A percentile compares a stretch with the other conserved stretches of the same genome.
These are phyloP conservation scores for Agrochola lychnidis DNA, from an alignment of 2,888 invertebrate species.

Conservation along the genomic window DNA sequence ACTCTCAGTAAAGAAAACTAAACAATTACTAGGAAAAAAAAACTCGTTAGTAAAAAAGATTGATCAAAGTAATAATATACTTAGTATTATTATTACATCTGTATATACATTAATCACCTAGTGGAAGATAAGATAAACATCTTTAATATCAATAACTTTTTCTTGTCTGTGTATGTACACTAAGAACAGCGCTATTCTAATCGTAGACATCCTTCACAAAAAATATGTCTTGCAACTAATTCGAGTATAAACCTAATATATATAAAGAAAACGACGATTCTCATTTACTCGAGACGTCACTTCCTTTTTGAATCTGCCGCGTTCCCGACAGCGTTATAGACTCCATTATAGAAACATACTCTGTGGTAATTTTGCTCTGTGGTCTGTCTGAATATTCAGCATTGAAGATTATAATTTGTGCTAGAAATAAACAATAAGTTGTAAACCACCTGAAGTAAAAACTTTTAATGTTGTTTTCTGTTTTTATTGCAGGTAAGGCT, in stretches of 20 bases:
- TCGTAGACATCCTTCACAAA: slow-evolving; percentile 88
- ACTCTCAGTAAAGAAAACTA: slow-evolving; percentile 89
- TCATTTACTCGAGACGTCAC: too few species aligned
- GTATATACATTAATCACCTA: slow-evolving; percentile 88
- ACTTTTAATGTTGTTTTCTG: too few species aligned
- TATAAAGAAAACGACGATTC: too few species aligned
- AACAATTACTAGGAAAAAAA: slow-evolving; percentile 88
- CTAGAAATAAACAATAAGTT: too few species aligned
- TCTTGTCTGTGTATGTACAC: slow-evolving; percentile 78
- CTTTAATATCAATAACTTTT: slow-evolving; percentile 88
- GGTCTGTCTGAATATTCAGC: too few species aligned
- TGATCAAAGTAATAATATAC: slow-evolving; percentile 85
- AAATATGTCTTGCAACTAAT: slow-evolving; percentile 90
- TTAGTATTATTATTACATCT: slow-evolving; percentile 74
- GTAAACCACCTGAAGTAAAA: too few species aligned
- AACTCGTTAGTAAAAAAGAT: slow-evolving; percentile 81
- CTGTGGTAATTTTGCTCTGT: too few species aligned
- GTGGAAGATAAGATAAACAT: slow-evolving; percentile 91
- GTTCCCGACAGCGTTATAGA: too few species aligned
- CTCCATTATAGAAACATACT: too few species aligned
- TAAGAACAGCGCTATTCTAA: slow-evolving; percentile 87
- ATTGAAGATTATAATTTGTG: too few species aligned
- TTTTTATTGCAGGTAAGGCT: too few species aligned
- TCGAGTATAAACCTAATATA: slow-evolving; percentile 90
- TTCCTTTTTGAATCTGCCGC: too few species aligned